phyloP scores from a whole-genome alignment of 2,113 vertebrate genomes.

The Micronycteris hirsuta region DNA sequence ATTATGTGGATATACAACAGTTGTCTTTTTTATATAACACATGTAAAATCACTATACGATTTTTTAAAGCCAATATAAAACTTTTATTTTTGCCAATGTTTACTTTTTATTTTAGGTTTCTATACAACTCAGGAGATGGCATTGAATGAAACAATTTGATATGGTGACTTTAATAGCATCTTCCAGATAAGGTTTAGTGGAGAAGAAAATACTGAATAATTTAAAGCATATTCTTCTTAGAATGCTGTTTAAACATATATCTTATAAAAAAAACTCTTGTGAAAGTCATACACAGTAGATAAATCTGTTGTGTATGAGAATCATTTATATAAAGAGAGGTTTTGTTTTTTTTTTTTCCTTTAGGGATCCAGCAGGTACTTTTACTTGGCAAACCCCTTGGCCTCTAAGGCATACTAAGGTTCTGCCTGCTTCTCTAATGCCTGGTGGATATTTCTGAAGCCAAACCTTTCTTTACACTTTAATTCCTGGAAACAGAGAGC shows the following conservation, averaged over 20 bases:
- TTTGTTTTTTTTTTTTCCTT: not conserved
- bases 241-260: not conserved
- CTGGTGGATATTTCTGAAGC: not conserved
- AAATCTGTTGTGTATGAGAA: not conserved
- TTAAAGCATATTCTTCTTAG: not conserved
- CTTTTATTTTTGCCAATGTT: not conserved
- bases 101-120: not conserved
- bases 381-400: not conserved
- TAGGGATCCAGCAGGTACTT: not conserved
- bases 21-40: not conserved
- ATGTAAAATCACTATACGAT: not conserved
- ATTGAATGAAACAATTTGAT: not conserved
- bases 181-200: not conserved
- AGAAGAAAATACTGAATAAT: not conserved
- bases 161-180: not conserved
- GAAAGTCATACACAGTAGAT: not conserved
- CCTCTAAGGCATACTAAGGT: not conserved
- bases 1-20: not conserved
- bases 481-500: not conserved
- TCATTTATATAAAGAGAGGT: not conserved
- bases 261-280: not conserved
- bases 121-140: not conserved
- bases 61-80: not conserved
- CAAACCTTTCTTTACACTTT: not conserved
- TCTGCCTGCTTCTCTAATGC: not conserved